Base-by-base conservation (phyloP, 1,140 invertebrate species). In the Heliconius himera region DNA sequence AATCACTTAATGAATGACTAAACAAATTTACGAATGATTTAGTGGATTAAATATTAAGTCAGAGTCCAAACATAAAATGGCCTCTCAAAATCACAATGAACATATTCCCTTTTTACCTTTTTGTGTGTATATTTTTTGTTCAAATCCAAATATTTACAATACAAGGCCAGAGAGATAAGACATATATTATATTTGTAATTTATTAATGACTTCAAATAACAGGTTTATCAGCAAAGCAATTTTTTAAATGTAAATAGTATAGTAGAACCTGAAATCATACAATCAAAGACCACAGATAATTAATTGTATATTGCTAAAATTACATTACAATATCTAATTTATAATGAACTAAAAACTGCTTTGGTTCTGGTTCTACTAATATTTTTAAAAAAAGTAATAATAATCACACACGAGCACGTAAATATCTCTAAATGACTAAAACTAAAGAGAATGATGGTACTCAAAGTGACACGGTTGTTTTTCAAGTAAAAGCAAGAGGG, bases 401-500 rank as follows among this genome's bases (percentile, higher is more conserved):
- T 22, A 76, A 36, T 70, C 9, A 56, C 22, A 56, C 22, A 75
- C 8, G 18, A 76, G n/a, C 60, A 76, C 56, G 8, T 46, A 70
- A 70, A 46, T 70, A 54, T 60, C 33, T 76, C 70, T 76, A 29
- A 70, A 76, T 49, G 18, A 41, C 26, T 46, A 22, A 51, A 20
- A 49, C 60, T 70, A 41, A 70, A 70, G 73, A 74, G 51, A 76
- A 70, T 66, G 38, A 80, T 76, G 36, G 66, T 80, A 80, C 70
- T 76, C 49, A 80, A 79, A 76, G 70, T 76, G 66, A 84, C 86
- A 81, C 82, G 82, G 79, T 91, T 92, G 78, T 90, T 91, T 90
- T 93, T 92, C 89, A 93, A 93, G 90, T 91, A 89, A 90, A 90
- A 79, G 81, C 87, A 91, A 91, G 91, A 89, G 90, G 84, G 86